Conservation (phyloP, 2,888 invertebrate species). For the Psylliodes chrysocephalus region DNA sequence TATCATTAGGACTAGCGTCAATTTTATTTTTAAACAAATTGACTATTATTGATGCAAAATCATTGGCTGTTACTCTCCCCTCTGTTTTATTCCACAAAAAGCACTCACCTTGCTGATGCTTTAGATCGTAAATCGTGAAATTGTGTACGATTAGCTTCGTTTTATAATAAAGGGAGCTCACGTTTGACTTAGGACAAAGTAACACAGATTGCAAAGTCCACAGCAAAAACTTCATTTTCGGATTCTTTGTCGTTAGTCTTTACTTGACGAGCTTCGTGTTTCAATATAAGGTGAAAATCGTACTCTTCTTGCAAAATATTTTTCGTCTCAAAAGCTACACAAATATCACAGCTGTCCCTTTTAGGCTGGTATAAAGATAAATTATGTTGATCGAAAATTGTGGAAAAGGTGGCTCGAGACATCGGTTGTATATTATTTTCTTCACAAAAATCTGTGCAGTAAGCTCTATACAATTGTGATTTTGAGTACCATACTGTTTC, state of each 20-base stretch:
- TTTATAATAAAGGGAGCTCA: conserved; percentile 26
- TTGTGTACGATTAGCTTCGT: conserved; percentile 27
- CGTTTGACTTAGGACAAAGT: conserved; percentile 34
- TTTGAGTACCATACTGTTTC: conserved; percentile 23
- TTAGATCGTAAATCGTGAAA: no score
- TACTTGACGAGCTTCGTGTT: conserved; percentile 32
- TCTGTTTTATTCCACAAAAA: conserved; percentile 15
- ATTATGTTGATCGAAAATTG: conserved; percentile 21
- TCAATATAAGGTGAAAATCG: conserved; percentile 27
- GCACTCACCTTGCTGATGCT: conserved; percentile 14
- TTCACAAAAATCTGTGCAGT: conserved; percentile 6
- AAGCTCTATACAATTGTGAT: conserved; percentile 4
- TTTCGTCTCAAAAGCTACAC: no score
- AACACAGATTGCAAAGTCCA: conserved; percentile 33
- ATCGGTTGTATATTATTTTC: conserved; percentile 11
- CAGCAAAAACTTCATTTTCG: conserved; percentile 31
- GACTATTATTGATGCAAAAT: not conserved
- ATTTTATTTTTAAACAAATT: not conserved
- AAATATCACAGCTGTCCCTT: no score
- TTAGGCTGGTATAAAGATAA: conserved; percentile 29
- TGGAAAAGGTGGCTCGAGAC: conserved; percentile 1
- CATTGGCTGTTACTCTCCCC: not conserved
- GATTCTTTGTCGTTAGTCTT: conserved; percentile 31
- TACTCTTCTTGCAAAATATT: no score
- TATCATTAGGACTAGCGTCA: not conserved